Percentiles rank a stretch among this genome's conserved stretches.
phyloP scores from a whole-genome alignment of 1,140 invertebrate species.

The Drosophila nigromelanica region DNA sequence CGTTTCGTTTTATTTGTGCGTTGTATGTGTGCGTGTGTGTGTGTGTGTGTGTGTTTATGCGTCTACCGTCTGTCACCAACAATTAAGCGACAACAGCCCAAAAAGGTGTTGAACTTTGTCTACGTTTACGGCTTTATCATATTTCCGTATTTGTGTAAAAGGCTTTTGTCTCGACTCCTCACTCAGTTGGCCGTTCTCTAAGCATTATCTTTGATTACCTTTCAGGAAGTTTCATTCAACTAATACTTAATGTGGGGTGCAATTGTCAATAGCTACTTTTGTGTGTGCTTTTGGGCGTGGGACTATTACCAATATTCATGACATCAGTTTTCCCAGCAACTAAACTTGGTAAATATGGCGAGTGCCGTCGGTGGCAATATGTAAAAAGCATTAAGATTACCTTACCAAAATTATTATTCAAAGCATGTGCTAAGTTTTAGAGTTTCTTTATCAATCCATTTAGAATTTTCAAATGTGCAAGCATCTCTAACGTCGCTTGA shows the following conservation, averaged over 20 bases:
- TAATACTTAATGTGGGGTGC: not conserved
- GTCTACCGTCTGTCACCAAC: slow-evolving; percentile 68
- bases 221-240: slow-evolving; percentile 51
- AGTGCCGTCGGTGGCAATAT: not conserved
- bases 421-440: too few species aligned
- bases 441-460: too few species aligned
- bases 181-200: slow-evolving; percentile 2
- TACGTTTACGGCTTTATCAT: slow-evolving; percentile 32
- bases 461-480: too few species aligned
- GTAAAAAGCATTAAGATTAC: too few species aligned
- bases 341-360: slow-evolving; percentile 12
- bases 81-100: slow-evolving; percentile 67
- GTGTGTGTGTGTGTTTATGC: slow-evolving; percentile 24
- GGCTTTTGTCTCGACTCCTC: slow-evolving; percentile 40
- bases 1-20: slow-evolving; percentile 32
- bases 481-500: too few species aligned
- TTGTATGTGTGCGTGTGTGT: slow-evolving; percentile 37
- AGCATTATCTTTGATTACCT: slow-evolving; percentile 43
- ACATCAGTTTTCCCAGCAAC: slow-evolving; percentile 9
- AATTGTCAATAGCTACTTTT: slow-evolving; percentile 4
- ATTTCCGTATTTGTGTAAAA: slow-evolving; percentile 45
- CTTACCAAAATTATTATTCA: too few species aligned
- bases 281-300: slow-evolving; percentile 1
- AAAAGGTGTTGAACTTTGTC: slow-evolving; percentile 38
- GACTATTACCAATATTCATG: slow-evolving; percentile 10